Evolutionary conservation across 2,888 invertebrate species (phyloP), one percentile per base, ranked within the genome.

Genomic region (Trimorus sp.): DNA sequence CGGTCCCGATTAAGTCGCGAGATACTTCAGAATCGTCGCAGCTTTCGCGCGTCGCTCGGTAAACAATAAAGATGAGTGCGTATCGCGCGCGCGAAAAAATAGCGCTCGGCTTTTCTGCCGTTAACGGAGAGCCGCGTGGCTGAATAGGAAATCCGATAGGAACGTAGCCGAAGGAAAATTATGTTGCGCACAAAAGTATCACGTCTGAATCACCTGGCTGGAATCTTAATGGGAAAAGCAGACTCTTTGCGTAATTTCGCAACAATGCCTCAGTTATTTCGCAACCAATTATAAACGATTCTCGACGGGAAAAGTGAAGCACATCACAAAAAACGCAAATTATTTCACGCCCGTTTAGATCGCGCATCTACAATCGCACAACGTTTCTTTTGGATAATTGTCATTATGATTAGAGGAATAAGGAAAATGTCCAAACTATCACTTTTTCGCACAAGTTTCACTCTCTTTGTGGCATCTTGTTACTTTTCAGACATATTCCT

Each of bases 81-180:
- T 26, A 26, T 26, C 63, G 9, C 54, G 54, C 68, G 65, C 70
- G 77, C 11, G 45, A 48, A 78, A 66, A 77, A 77, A 77, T 36
- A 12, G 37, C 26, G 26, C 26, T 1, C 26, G 26, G n/a, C 26
- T 26, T 58, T 40, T 53, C 51, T 53, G 36, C 16, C 6, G 49
- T 48, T 37, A 49, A 51, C 14, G 38, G 38, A 73, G 51, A 26
- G 14, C 51, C 49, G 65, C 48, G 7, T 40, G 36, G 37, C 59
- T 60, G 58, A 53, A 62, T 68, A 49, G 62, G 68, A 69, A 76
- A 69, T 76, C 76, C 69, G 76, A 76, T 76, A 68, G 70, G 26
- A 7, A 49, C 40, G 40, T 56, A 16, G 56, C 49, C 56, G 42
- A 79, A 48, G 54, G 48, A 79, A 79, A 79, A 60, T 79, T 66